phyloP scores from a whole-genome alignment of 2,113 vertebrate species.

The Grantiella picta region DNA sequence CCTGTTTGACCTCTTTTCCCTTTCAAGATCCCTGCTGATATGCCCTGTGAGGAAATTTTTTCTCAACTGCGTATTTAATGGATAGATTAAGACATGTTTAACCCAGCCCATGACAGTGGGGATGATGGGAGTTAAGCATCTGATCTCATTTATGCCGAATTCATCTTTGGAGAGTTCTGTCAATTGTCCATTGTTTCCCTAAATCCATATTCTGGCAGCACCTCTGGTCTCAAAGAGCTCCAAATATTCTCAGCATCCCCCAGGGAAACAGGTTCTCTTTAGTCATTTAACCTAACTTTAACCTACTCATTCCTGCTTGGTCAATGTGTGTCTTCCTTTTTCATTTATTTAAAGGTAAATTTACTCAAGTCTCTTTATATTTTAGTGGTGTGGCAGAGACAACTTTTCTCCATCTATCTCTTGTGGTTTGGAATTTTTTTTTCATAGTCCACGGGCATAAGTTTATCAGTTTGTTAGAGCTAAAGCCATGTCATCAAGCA shows the following conservation, averaged over 20 bases:
- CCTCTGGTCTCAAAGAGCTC: slow-evolving; percentile 24
- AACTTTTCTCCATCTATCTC: not conserved
- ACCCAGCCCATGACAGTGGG: not conserved
- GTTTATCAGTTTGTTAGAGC: not conserved
- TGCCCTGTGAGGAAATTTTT: slow-evolving; percentile 39
- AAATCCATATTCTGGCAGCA: slow-evolving; percentile 61
- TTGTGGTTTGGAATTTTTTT: not conserved
- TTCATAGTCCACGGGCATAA: not conserved
- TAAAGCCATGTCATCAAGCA: not conserved
- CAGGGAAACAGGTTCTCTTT: slow-evolving; percentile 17
- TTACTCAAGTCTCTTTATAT: not conserved
- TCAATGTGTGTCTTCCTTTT: not conserved
- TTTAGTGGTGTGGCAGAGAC: not conserved
- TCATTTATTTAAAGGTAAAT: not conserved
- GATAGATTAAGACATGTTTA: slow-evolving; percentile 17
- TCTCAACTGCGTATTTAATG: not conserved
- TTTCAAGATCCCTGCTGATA: slow-evolving; percentile 22
- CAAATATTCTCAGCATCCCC: slow-evolving; percentile 33
- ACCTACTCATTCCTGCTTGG: not conserved
- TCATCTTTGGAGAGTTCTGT: slow-evolving; percentile 44
- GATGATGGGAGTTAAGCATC: slow-evolving; percentile 23
- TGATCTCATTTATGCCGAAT: slow-evolving; percentile 47
- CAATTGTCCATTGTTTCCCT: slow-evolving; percentile 58
- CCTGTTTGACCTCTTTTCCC: slow-evolving; percentile 9
- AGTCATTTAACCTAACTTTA: slow-evolving; percentile 36